Evolutionary conservation across 2,113 vertebrate genomes (phyloP), one percentile per base, ranked within the genome.

Genomic region (Oncorhynchus tshawytscha): DNA sequence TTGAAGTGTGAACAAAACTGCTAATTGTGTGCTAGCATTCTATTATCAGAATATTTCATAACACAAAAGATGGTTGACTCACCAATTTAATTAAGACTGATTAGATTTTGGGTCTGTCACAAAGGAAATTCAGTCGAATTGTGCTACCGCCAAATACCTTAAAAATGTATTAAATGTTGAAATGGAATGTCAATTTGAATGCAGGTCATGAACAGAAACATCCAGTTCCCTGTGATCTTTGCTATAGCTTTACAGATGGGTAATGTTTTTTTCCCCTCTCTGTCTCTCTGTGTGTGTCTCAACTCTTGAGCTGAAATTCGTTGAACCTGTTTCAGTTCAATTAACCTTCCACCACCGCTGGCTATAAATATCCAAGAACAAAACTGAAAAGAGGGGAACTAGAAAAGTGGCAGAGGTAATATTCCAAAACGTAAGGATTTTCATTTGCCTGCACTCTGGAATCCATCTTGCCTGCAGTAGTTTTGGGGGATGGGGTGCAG

Each of bases 301-400:
- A 51, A 73, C 73, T 81, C 67, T 60, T 72, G 20, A 71, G 54
- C 54, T 71, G 54, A 90, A 85, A 78, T 85, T 69, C 18, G 34
- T 60, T 62, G 54, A 86, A 83, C 82, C 84, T 72, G 81, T 88
- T 92, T 89, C 79, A 77, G 71, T 91, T 91, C 79, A 87, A 88
- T 91, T 91, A 93, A 90, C 85, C 88, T 82, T 80, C 7, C 62
- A 70, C 73, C 83, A 85, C 85, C 82, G 73, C 49, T 84, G 77
- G 87, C 82, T 80, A 82, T 91, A 86, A 90, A 92, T 87, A 89
- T 88, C 82, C 78, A 78, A 80, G 84, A 78, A 89, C 77, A 84
- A 87, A 83, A 78, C 76, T 71, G 39, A 65, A 79, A 72, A 34
- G 70, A 70, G 22, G 81, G 57, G 57, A 20, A 67, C 71, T 75